phyloP scores from a whole-genome alignment of 92 coral and sea anemone species.

The Porites rus region DNA sequence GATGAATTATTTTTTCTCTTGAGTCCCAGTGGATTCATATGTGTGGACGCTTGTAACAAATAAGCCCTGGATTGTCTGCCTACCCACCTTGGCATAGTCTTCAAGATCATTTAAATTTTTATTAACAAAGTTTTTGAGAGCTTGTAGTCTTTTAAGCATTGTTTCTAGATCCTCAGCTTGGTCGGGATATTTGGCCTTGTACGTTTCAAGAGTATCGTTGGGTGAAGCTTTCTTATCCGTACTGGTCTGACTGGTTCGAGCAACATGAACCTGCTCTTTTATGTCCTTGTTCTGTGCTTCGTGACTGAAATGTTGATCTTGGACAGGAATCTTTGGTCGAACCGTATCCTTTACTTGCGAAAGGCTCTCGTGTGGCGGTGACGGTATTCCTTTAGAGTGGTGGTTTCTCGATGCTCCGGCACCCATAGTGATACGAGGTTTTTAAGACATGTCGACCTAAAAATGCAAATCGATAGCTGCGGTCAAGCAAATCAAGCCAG shows the following conservation, averaged over 20 bases:
- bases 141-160: background rate
- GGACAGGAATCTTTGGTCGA: background rate
- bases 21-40: background rate
- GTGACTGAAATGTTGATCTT: background rate
- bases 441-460: background rate
- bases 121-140: background rate
- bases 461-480: no score
- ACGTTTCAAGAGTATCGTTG: background rate
- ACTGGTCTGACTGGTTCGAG: background rate
- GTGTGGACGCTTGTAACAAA: background rate
- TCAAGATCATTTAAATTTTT: background rate
- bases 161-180: background rate
- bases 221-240: background rate
- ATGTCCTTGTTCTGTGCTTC: background rate
- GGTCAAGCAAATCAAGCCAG: background rate
- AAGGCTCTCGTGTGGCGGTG: no score
- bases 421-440: background rate
- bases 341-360: no score
- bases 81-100: background rate
- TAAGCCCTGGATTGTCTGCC: background rate
- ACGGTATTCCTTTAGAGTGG: background rate
- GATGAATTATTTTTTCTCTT: background rate
- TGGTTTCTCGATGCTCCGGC: background rate
- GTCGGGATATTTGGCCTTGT: constrained; percentile 11
- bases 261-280: background rate